Percentiles rank a stretch among this genome's conserved stretches.
These are phyloP conservation scores for Buceros bicornis DNA, from an alignment of 2,797 vertebrate species.

Conservation along the genomic window DNA sequence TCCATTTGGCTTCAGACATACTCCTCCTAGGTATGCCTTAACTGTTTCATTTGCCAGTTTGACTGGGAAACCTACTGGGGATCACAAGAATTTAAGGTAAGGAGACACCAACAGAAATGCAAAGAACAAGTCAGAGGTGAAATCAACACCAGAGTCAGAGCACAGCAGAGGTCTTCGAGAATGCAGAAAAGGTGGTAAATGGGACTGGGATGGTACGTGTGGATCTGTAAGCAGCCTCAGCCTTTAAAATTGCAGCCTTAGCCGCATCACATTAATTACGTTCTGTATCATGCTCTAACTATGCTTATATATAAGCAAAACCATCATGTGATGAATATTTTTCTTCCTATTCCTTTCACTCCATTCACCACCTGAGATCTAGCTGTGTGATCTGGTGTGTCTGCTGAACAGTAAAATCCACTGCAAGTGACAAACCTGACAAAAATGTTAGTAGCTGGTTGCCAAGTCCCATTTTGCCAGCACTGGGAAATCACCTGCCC, in stretches of 20 bases:
- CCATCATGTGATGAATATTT: background rate
- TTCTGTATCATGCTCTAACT: background rate
- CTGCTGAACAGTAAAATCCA: background rate
- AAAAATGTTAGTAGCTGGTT: background rate
- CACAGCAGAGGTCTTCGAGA: background rate
- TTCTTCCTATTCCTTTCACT: background rate
- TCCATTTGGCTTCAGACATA: background rate
- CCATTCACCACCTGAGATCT: fast-evolving
- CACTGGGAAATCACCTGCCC: background rate
- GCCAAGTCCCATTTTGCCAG: background rate
- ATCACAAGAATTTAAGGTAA: background rate
- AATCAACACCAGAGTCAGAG: background rate
- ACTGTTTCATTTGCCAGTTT: background rate
- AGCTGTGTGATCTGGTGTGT: background rate
- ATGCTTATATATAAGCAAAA: background rate
- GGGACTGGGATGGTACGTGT: fast-evolving
- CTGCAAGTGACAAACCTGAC: background rate
- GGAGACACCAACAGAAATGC: background rate
- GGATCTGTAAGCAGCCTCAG: background rate
- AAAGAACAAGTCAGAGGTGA: background rate
- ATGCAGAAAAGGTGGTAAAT: background rate
- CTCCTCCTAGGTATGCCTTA: background rate
- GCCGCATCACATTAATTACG: background rate
- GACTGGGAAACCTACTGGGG: background rate
- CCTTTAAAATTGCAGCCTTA: background rate